Evolutionary conservation across 2,113 vertebrate species (phyloP), one percentile per base, ranked within the genome.

Genomic region (Balaeniceps rex): DNA sequence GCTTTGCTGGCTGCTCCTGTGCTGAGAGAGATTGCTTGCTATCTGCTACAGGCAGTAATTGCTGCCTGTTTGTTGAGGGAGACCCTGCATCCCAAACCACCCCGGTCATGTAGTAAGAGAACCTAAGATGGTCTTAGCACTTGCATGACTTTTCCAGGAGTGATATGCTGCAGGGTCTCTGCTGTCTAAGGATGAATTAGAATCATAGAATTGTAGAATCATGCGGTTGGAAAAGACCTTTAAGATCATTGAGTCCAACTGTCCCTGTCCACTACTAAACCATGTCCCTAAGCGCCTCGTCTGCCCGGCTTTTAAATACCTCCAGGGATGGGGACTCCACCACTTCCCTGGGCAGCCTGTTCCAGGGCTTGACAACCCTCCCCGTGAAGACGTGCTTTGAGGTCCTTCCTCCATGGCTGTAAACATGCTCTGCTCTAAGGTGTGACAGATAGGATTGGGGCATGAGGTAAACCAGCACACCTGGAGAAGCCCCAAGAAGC

Each of bases 401-500:
- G 5, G 60, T 15, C 2, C 38, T 28, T 8, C 65, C 42, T 72
- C 42, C 14, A 0, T 4, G 44, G 44, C 79, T 55, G 60, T 12
- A 5, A 26, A 24, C 22, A 2, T 2, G 13, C 15, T 34, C 83
- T 29, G 34, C 55, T 60, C 38, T 19, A 7, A 3, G 1, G 24
- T 1, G 44, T 2, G 49, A 21, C 19, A 22, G 36, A 26, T 2
- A 4, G 0, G 7, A 5, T 21, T 36, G 89, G 76, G 68, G 29
- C 44, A 0, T 0, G 1, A 17, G 44, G 74, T 25, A 18, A 11
- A 23, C 5, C 7, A 15, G n/a, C 82, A 8, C 11, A 21, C 1
- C n/a, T 8, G 75, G 82, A 69, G 82, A 24, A 6, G 22, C 0
- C 12, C 80, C 36, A 0, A 0, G 18, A 15, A 33, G 87, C 64